Conservation (phyloP, 2,113 vertebrate genomes). For the Alosa alosa region DNA sequence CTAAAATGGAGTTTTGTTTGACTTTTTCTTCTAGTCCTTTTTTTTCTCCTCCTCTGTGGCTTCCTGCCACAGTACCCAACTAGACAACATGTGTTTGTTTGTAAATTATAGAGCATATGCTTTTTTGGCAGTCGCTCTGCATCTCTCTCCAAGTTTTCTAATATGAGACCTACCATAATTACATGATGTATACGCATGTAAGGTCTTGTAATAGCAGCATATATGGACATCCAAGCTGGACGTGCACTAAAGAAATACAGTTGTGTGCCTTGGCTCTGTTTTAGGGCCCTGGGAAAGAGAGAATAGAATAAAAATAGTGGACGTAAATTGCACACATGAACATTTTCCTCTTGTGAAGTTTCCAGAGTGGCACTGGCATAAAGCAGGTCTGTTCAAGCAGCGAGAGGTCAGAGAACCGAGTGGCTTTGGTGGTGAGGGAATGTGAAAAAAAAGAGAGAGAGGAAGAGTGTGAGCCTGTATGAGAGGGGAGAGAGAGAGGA, state of each 20-base stretch:
- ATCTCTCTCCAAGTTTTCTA: not conserved
- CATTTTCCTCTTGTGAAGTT: constrained; percentile 57
- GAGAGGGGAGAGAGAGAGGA: too few species aligned
- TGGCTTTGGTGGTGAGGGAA: constrained; percentile 44
- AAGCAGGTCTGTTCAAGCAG: constrained; percentile 71
- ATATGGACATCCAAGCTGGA: constrained; percentile 15
- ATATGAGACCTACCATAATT: constrained; percentile 15
- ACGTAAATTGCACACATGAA: constrained; percentile 32
- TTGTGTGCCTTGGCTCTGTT: constrained; percentile 17
- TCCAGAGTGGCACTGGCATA: constrained; percentile 66
- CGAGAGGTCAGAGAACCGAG: constrained; percentile 52
- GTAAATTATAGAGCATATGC: constrained; percentile 13
- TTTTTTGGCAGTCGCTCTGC: not conserved
- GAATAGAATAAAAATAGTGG: not conserved
- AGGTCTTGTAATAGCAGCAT: constrained; percentile 17
- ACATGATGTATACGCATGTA: constrained; percentile 15
- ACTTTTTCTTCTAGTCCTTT: constrained; percentile 33
- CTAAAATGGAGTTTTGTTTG: constrained; percentile 26
- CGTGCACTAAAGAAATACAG: constrained; percentile 10
- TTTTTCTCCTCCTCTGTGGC: not conserved
- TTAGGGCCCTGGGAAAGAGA: not conserved
- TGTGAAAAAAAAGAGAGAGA: constrained; percentile 34
- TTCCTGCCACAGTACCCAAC: not conserved
- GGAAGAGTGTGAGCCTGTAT: constrained; percentile 29
- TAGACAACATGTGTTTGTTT: constrained; percentile 20